These are phyloP conservation scores for Anastrepha obliqua DNA, from an alignment of 1,140 invertebrate species.

Conservation along the genomic window DNA sequence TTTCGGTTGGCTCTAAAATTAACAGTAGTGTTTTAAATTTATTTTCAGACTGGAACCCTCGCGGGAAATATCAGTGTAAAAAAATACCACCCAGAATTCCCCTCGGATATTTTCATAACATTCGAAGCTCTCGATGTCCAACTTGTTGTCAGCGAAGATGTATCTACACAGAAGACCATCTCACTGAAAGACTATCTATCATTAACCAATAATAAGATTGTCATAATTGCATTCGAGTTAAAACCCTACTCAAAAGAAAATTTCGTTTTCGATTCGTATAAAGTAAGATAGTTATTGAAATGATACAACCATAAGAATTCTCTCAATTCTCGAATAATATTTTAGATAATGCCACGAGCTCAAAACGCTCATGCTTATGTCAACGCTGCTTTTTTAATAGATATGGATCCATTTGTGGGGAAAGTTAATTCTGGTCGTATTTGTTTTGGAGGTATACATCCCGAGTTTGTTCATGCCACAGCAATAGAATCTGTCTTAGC, in stretches of 20 bases:
- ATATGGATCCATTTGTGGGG: conserved; percentile 64
- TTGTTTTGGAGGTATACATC: conserved; percentile 83
- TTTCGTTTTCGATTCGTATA: conserved; percentile 69
- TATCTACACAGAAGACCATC: conserved; percentile 61
- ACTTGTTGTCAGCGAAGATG: conserved; percentile 58
- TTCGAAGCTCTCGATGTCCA: conserved; percentile 81
- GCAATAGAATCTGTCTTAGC: conserved; percentile 80
- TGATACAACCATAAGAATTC: conserved; percentile 8
- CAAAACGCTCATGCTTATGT: conserved; percentile 90
- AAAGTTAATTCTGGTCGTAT: conserved; percentile 67
- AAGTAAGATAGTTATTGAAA: conserved; percentile 75
- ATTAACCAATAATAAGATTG: conserved; percentile 57
- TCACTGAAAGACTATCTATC: conserved; percentile 62
- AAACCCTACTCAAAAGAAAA: conserved; percentile 64
- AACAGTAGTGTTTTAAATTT: not conserved
- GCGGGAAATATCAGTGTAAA: conserved; percentile 89
- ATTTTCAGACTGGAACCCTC: conserved; percentile 78
- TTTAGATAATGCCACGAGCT: conserved; percentile 80
- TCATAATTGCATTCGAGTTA: conserved; percentile 65
- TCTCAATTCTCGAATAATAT: conserved; percentile 55
- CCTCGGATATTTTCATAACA: conserved; percentile 85
- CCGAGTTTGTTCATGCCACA: conserved; percentile 82
- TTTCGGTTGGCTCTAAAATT: too few relatives aligned
- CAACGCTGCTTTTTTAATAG: conserved; percentile 85
- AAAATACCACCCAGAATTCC: conserved; percentile 81